Evolutionary conservation across 2,113 vertebrate species (phyloP), one percentile per base, ranked within the genome.

Genomic region (Silurus asotus): DNA sequence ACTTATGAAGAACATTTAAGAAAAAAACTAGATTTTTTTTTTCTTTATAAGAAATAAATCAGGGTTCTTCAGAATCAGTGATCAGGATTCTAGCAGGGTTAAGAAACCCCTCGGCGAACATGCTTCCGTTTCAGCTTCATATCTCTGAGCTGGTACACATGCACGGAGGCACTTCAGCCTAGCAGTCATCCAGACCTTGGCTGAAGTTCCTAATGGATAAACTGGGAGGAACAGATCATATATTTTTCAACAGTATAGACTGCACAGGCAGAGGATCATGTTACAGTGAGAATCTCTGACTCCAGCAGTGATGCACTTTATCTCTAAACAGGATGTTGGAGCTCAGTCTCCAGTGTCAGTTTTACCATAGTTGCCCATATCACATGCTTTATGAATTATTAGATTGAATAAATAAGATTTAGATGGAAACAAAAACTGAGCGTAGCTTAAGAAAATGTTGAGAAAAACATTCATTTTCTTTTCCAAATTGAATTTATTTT

Each of bases 211-310:
- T 48, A 45, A 72, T 51, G n/a, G 37, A 53, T 70, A 19, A 72
- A 83, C 51, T 23, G 8, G 37, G 65, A 70, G 25, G 51, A 72
- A 37, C n/a, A 37, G 7, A 20, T 74, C 65, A 74, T 84, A 74
- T 74, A 75, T 74, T 74, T 83, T 72, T 83, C 72, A 84, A 59
- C 56, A n/a, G 20, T n/a, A 14, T 49, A 74, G 55, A 59, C 25
- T 11, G 25, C 28, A 20, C 4, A 59, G 28, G 17, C 15, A 59
- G 82, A 48, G 69, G 82, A 74, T 59, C 48, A 45, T 11, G 28
- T 83, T 83, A 58, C 81, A 67, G 25, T 58, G 7, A 58, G 65
- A 56, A 45, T n/a, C 25, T 20, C 4, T 58, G 4, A 48, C 37
- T 15, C 0, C 9, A 75, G 11, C 67, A 48, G 2, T 11, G 65